Percentiles rank a stretch among this genome's conserved stretches.
phyloP scores from a whole-genome alignment of 2,113 vertebrate species.

The Ranitomeya imitator region DNA sequence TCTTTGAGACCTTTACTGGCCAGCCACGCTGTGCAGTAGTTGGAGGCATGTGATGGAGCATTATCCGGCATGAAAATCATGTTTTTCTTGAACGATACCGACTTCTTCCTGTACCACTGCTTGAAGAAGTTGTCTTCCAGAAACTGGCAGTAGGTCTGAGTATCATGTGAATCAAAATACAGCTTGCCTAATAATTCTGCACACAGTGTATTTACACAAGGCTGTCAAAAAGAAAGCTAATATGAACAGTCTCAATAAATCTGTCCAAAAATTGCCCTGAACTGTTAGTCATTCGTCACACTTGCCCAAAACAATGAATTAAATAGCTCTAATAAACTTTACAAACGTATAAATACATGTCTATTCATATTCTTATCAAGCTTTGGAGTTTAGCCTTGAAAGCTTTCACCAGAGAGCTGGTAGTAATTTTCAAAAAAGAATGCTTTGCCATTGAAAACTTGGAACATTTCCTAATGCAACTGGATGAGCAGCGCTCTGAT shows the following conservation, averaged over 20 bases:
- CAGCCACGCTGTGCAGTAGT: too few relatives aligned
- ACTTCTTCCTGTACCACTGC: too few relatives aligned
- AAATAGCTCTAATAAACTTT: not conserved
- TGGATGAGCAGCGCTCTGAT: conserved; percentile 26
- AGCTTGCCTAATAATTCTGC: too few relatives aligned
- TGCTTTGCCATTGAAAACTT: conserved; percentile 28
- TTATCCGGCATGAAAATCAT: too few relatives aligned
- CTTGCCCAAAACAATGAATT: not conserved
- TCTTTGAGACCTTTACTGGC: too few relatives aligned
- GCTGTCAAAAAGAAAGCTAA: not conserved
- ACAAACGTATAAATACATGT: not conserved
- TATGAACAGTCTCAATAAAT: not conserved
- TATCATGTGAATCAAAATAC: too few relatives aligned
- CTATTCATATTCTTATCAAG: not conserved
- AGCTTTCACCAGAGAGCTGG: not conserved
- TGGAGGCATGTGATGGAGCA: too few relatives aligned
- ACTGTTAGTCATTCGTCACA: not conserved
- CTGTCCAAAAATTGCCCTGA: not conserved
- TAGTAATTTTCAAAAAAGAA: conserved; percentile 35
- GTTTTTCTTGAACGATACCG: too few relatives aligned
- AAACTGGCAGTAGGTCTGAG: too few relatives aligned
- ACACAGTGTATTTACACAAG: not conserved
- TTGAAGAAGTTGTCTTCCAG: too few relatives aligned
- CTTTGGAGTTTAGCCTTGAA: conserved; percentile 3
- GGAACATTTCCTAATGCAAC: conserved; percentile 29